These are phyloP conservation scores for Macroglossus sobrinus DNA, from an alignment of 2,113 vertebrate genomes.

Conservation along the genomic window DNA sequence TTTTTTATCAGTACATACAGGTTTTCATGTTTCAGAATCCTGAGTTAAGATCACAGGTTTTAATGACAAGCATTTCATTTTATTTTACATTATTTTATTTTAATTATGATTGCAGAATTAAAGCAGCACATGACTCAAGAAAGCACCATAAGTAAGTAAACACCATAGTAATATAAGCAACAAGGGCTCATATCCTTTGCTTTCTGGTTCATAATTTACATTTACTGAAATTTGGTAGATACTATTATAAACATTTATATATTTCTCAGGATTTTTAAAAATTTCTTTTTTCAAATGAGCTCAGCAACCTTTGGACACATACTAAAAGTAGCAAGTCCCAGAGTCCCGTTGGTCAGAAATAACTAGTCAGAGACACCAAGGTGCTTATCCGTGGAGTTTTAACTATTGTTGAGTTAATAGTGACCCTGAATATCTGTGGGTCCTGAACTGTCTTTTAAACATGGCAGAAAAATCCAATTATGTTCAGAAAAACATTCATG, in stretches of 20 bases:
- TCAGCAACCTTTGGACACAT: background rate
- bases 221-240: background rate
- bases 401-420: background rate
- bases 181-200: background rate
- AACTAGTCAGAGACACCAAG: background rate
- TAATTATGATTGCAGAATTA: background rate
- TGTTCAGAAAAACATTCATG: background rate
- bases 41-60: background rate
- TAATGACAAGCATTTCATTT: background rate
- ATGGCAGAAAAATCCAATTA: background rate
- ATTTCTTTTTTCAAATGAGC: background rate
- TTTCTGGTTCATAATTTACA: background rate
- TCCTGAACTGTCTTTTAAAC: background rate
- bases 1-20: background rate
- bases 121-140: background rate
- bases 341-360: background rate
- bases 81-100: background rate
- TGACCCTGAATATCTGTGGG: background rate
- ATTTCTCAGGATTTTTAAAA: background rate
- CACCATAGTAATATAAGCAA: background rate
- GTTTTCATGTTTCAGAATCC: background rate
- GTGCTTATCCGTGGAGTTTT: background rate
- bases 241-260: background rate
- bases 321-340: background rate
- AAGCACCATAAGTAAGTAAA: slow-evolving; percentile 32